Percentiles rank a stretch among this genome's conserved stretches.
Conservation (phyloP, 2,797 vertebrate species). For the Mus spretus region DNA sequence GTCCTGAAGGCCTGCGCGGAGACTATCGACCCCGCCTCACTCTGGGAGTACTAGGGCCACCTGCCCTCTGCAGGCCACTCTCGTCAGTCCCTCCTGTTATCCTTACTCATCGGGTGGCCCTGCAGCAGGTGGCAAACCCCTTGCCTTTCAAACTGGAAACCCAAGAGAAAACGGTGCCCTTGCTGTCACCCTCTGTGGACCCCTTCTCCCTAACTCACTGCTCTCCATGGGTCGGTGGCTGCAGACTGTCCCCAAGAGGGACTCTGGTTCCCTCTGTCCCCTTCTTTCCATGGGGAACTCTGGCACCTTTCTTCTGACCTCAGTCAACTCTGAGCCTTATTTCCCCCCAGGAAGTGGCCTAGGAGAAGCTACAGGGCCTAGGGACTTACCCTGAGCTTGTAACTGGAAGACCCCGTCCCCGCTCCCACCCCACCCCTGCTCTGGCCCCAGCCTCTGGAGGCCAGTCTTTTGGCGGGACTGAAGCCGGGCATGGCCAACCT, state of each 20-base stretch:
- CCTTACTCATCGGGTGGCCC: slow-evolving; percentile 47
- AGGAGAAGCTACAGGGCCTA: neutral
- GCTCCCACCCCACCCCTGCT: too few relatives aligned
- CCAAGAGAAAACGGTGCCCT: slow-evolving; percentile 80
- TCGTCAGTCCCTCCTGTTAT: neutral
- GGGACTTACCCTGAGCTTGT: neutral
- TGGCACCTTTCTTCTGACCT: slow-evolving; percentile 80
- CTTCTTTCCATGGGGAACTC: slow-evolving; percentile 71
- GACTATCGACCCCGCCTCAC: slow-evolving; percentile 94
- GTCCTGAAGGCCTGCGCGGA: slow-evolving; percentile 97
- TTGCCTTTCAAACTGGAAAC: slow-evolving; percentile 88
- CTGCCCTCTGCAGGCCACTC: neutral
- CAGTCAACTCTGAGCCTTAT: slow-evolving; percentile 84
- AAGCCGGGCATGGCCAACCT: neutral
- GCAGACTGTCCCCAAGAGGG: neutral
- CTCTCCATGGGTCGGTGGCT: slow-evolving; percentile 44
- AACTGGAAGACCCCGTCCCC: slow-evolving; percentile 66
- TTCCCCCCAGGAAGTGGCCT: slow-evolving; percentile 44
- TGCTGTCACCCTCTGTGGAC: slow-evolving; percentile 52
- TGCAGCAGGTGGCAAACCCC: neutral
- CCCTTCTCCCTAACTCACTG: slow-evolving; percentile 34
- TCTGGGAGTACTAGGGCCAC: slow-evolving; percentile 96
- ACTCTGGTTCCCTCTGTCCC: slow-evolving; percentile 61
- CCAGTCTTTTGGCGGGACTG: neutral
- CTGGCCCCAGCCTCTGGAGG: neutral